Evolutionary conservation across 2,797 vertebrate species (phyloP), one percentile per base, ranked within the genome.

Genomic region (Emydoidea blandingii): DNA sequence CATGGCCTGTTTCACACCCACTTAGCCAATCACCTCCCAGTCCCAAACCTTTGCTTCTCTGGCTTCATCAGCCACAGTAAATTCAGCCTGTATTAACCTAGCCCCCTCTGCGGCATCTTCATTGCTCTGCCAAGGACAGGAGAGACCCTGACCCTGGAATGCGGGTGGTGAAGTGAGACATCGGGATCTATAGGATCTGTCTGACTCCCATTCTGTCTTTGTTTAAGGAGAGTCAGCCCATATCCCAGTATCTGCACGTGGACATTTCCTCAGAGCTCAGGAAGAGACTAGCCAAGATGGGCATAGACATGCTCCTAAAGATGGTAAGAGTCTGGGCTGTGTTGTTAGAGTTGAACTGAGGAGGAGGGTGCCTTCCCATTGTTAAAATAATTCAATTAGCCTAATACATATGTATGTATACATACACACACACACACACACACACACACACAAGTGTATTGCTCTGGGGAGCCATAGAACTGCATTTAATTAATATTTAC

Each of bases 251-350:
- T 97, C 98, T 99, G 97, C 97, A 97, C 1, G 90, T 98, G 0
- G 98, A 98, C 1, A 95, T 98, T 85, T 98, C 99, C 10, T 68
- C 79, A 2, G 98, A 98, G 34, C 94, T 99, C 97, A 99, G 99
- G 96, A 98, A 98, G 98, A 99, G 96, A 87, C 99, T 99, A 23
- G 99, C 99, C 6, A 98, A 97, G 96, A 99, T 99, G 98, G 99
- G 99, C 78, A 98, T 99, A 53, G 98, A 99, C 90, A 99, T 99
- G 92, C 98, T 99, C n/a, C 98, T 99, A 50, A 99, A 99, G 98
- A 99, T 99, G 99, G 99, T 99, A 98, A 98, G 98, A 65, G 31
- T 31, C 6, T 74, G 86, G 52, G 84, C 52, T 34, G 6, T 68
- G 86, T 29, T 49, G 29, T 14, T 44, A 1, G 12, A 57, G 23